Percentiles rank a stretch among this genome's conserved stretches.
Conservation (phyloP, 2,888 invertebrate genomes). For the Chironomus riparius region DNA sequence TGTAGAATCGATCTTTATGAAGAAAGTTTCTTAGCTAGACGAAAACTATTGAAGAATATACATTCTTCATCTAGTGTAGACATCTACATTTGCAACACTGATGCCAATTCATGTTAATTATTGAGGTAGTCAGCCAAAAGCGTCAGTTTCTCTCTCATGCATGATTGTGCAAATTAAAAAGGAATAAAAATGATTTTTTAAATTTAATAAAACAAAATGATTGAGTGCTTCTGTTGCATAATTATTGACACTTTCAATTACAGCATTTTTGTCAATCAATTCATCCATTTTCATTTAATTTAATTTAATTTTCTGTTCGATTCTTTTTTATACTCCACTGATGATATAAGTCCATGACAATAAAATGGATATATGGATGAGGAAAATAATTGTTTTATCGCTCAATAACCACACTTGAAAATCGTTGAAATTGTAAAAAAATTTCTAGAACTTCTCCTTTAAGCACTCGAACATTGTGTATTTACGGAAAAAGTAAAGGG, state of each 20-base stretch:
- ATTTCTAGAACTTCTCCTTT: too few species aligned
- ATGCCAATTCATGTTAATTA: too few species aligned
- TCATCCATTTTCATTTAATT: not conserved
- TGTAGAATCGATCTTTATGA: too few species aligned
- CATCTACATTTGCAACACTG: too few species aligned
- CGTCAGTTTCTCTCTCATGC: not conserved
- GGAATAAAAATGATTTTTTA: not conserved
- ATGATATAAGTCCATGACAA: not conserved
- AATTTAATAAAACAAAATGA: constrained; percentile 17
- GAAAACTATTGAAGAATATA: too few species aligned
- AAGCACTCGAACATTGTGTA: too few species aligned
- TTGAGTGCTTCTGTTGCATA: constrained; percentile 12
- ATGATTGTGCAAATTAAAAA: not conserved
- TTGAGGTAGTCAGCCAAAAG: too few species aligned
- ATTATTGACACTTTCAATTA: constrained; percentile 10
- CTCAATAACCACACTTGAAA: too few species aligned
- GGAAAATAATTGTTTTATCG: not conserved
- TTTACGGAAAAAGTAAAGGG: not conserved
- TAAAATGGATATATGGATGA: not conserved
- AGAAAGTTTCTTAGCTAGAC: too few species aligned
- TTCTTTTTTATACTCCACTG: not conserved
- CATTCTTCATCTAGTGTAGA: too few species aligned
- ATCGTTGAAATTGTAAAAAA: too few species aligned
- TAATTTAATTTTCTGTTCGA: not conserved
- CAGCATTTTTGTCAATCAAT: not conserved